Evolutionary conservation across 1,140 invertebrate species (phyloP).

Genomic region (Armadillidium nasatum): DNA sequence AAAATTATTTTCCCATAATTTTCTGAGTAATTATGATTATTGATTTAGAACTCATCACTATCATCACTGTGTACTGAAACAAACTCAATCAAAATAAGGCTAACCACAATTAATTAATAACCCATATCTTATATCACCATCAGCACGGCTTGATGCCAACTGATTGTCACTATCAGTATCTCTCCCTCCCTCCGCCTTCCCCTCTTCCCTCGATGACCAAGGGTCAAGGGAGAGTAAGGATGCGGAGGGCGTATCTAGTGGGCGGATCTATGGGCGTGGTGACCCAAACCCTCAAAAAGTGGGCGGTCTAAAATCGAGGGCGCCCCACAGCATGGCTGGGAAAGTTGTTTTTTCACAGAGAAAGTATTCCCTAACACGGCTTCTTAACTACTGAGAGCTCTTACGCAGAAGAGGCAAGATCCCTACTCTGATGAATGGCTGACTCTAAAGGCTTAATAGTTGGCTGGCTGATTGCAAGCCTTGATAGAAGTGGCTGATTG

Average conservation of each 20-base stretch:
- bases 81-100: too few species aligned
- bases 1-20: too few species aligned
- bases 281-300: neutral
- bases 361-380: neutral
- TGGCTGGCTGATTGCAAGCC: neutral
- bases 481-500: neutral
- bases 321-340: neutral
- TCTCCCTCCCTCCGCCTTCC: neutral
- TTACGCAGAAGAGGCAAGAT: neutral
- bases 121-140: neutral
- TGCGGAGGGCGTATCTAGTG: conserved; percentile 4
- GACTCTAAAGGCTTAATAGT: neutral
- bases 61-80: too few species aligned
- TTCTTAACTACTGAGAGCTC: neutral
- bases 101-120: too few species aligned
- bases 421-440: neutral
- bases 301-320: neutral
- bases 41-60: too few species aligned
- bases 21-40: too few species aligned
- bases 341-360: neutral
- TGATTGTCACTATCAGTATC: conserved; percentile 7
- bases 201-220: conserved; percentile 8
- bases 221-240: conserved; percentile 10
- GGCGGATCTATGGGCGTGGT: neutral
- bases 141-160: neutral